phyloP scores from a whole-genome alignment of 1,140 invertebrate species.

The Brachionus sp. region DNA sequence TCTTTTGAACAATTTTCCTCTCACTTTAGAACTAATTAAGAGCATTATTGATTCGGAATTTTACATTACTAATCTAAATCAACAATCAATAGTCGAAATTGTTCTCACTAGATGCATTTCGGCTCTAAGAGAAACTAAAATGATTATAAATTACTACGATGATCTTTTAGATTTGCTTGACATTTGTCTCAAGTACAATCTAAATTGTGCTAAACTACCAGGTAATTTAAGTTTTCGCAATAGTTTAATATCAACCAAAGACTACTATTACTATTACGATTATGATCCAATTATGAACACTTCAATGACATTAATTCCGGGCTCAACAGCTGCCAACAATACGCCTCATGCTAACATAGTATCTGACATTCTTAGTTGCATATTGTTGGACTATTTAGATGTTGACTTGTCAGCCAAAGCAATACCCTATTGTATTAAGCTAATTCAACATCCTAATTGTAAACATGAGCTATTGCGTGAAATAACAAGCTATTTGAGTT shows the following conservation, averaged over 20 bases:
- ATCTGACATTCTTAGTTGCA: conserved; percentile 84
- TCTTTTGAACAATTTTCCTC: conserved; percentile 78
- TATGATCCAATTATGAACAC: neutral
- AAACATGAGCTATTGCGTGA: conserved; percentile 81
- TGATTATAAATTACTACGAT: conserved; percentile 76
- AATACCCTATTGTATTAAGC: conserved; percentile 75
- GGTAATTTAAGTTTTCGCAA: neutral
- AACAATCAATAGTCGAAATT: conserved; percentile 88
- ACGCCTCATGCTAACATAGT: conserved; percentile 91
- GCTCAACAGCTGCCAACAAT: conserved; percentile 43
- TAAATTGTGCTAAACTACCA: conserved; percentile 69
- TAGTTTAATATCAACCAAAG: neutral
- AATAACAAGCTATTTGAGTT: conserved; percentile 81
- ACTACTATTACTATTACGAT: conserved; percentile 32
- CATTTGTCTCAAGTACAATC: conserved; percentile 79
- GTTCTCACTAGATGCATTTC: conserved; percentile 81
- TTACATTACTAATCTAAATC: conserved; percentile 78
- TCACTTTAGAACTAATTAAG: conserved; percentile 73
- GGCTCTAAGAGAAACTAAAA: conserved; percentile 77
- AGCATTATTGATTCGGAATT: conserved; percentile 74
- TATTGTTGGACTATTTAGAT: conserved; percentile 73
- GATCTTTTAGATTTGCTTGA: conserved; percentile 77
- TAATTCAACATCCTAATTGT: conserved; percentile 71
- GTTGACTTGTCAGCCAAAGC: neutral
- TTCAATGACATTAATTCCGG: neutral